A percentile compares a stretch with the other conserved stretches of the same genome.
Conservation (phyloP, 2,113 vertebrate species). For the Salvator merianae region DNA sequence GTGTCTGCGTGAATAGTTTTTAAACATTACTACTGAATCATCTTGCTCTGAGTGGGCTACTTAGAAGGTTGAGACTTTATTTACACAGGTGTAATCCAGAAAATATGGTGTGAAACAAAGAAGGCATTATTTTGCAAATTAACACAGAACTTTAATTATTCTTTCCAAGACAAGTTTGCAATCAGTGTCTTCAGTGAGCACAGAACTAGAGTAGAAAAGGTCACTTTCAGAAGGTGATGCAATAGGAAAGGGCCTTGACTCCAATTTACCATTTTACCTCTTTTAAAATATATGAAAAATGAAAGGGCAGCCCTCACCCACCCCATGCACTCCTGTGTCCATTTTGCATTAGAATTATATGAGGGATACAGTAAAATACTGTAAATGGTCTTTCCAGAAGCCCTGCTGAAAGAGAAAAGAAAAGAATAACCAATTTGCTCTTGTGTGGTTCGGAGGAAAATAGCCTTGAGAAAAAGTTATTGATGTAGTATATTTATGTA, state of each 20-base stretch:
- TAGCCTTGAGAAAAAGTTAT: conserved; percentile 75
- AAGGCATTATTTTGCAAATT: conserved; percentile 55
- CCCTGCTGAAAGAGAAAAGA: conserved; percentile 34
- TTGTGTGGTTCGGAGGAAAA: conserved; percentile 68
- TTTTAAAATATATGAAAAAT: conserved; percentile 26
- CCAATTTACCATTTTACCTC: conserved; percentile 52
- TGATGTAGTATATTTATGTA: conserved; percentile 75
- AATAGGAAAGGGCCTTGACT: conserved; percentile 13
- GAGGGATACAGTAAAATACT: conserved; percentile 42
- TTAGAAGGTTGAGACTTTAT: conserved; percentile 8
- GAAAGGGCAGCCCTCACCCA: conserved; percentile 1
- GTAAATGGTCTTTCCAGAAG: conserved; percentile 57
- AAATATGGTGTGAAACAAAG: conserved; percentile 35
- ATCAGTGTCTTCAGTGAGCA: conserved; percentile 56
- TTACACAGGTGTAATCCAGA: conserved; percentile 29
- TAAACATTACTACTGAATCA: neutral
- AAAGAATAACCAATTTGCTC: conserved; percentile 73
- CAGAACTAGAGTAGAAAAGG: conserved; percentile 53
- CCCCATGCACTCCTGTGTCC: neutral
- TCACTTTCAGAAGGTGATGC: conserved; percentile 46
- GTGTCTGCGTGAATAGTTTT: no score
- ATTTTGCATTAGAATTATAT: conserved; percentile 56
- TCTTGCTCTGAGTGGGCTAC: conserved; percentile 20
- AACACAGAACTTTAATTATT: conserved; percentile 67
- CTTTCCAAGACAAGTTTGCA: conserved; percentile 37